These are phyloP conservation scores for Phalanger gymnotis DNA, from an alignment of 2,797 vertebrate genomes.

Conservation along the genomic window DNA sequence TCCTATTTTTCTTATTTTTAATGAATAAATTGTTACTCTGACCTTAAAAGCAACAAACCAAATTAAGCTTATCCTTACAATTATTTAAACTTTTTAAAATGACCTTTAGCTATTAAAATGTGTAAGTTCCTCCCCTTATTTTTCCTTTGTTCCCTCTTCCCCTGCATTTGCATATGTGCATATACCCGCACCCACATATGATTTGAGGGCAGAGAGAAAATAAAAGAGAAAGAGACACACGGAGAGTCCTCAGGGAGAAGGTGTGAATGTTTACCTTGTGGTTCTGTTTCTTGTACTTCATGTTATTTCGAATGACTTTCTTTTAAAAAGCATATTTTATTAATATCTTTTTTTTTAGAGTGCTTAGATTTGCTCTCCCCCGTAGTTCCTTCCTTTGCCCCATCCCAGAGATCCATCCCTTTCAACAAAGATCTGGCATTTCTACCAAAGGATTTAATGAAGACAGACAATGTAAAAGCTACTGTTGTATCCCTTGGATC, in stretches of 20 bases:
- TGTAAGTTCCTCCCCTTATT: not conserved
- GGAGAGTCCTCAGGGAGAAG: not conserved
- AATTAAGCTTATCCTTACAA: not conserved
- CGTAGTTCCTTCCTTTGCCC: not conserved
- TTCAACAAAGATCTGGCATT: not conserved
- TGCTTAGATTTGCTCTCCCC: not conserved
- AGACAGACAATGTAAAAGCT: not conserved
- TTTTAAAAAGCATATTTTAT: not conserved
- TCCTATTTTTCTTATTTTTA: not conserved
- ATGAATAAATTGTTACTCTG: not conserved
- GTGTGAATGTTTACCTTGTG: not conserved
- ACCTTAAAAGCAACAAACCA: not conserved
- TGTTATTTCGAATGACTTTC: not conserved
- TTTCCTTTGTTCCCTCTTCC: not conserved
- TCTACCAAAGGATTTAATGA: not conserved
- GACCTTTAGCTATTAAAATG: not conserved
- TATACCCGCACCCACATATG: not conserved
- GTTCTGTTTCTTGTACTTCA: not conserved
- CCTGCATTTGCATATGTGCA: not conserved
- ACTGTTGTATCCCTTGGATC: not conserved
- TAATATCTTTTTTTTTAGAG: not conserved
- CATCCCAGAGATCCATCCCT: not conserved
- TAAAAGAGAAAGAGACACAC: not conserved
- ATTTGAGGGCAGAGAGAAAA: not conserved
- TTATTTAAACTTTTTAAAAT: not conserved